Percentiles rank a stretch among this genome's conserved stretches.
Conservation (phyloP, 2,888 invertebrate genomes). For the Brassicogethes aeneus region DNA sequence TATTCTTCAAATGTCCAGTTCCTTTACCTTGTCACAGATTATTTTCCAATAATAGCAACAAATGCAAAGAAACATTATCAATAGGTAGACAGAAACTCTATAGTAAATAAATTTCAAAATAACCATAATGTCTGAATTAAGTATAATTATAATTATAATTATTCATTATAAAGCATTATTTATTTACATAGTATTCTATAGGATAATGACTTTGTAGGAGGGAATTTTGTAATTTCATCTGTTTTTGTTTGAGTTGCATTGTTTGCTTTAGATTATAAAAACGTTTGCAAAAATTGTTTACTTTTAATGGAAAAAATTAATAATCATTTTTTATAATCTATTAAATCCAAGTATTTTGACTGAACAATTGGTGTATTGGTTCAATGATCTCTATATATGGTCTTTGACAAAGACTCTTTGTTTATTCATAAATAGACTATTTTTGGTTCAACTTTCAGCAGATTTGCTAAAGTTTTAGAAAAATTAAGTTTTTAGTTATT, state of each 20-base stretch:
- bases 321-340: slow-evolving; percentile 13
- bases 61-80: not conserved
- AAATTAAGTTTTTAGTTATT: no score
- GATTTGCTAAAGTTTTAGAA: no score
- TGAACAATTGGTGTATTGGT: no score
- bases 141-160: not conserved
- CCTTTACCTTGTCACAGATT: not conserved
- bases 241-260: slow-evolving; percentile 13
- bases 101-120: not conserved
- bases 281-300: slow-evolving; percentile 22
- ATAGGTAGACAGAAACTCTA: not conserved
- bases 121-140: not conserved
- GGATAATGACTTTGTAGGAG: slow-evolving; percentile 18
- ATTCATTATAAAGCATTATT: slow-evolving; percentile 12
- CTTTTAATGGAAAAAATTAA: slow-evolving; percentile 13
- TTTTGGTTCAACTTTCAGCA: no score
- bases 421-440: no score
- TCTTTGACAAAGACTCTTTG: no score
- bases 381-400: no score
- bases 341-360: no score
- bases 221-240: slow-evolving; percentile 21
- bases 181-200: slow-evolving; percentile 15
- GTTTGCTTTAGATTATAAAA: slow-evolving; percentile 19
- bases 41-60: not conserved
- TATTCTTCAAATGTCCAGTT: not conserved